phyloP scores from a whole-genome alignment of 2,113 vertebrate genomes.

The Butastur rufipennis region DNA sequence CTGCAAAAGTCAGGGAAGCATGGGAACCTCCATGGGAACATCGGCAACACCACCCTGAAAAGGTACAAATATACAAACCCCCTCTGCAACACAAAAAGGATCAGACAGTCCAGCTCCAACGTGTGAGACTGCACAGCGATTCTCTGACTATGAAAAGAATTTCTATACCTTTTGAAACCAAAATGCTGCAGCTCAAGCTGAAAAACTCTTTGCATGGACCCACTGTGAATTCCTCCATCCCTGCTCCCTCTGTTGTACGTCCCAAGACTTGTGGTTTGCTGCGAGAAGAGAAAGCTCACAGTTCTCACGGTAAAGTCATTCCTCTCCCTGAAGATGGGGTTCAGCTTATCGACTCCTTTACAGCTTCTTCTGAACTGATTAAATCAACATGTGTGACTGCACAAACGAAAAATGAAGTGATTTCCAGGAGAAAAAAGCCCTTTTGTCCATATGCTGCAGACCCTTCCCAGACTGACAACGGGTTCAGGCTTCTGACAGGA shows the following conservation, averaged over 20 bases:
- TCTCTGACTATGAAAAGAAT: constrained; percentile 15
- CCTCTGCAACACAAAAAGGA: background rate
- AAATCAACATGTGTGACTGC: background rate
- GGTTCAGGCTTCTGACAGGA: constrained; percentile 68
- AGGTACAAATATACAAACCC: background rate
- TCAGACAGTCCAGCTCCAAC: background rate
- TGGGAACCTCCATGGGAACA: constrained; percentile 28
- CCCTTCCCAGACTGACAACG: constrained; percentile 22
- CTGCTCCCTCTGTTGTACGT: constrained; percentile 7
- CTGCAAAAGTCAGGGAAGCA: constrained; percentile 40
- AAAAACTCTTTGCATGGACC: constrained; percentile 46
- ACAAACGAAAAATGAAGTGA: background rate
- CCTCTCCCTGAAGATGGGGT: background rate
- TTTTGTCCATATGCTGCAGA: background rate
- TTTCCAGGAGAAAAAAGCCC: background rate
- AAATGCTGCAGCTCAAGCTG: constrained; percentile 49
- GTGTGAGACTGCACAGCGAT: background rate
- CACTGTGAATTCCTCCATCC: constrained; percentile 55
- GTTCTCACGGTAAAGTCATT: background rate
- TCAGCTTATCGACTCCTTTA: background rate
- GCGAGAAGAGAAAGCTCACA: background rate
- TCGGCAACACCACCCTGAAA: background rate
- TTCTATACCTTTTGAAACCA: constrained; percentile 55
- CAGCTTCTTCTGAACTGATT: background rate
- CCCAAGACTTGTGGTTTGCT: background rate